phyloP scores from a whole-genome alignment of 1,140 invertebrate genomes.

The Caenorhabditis latens region DNA sequence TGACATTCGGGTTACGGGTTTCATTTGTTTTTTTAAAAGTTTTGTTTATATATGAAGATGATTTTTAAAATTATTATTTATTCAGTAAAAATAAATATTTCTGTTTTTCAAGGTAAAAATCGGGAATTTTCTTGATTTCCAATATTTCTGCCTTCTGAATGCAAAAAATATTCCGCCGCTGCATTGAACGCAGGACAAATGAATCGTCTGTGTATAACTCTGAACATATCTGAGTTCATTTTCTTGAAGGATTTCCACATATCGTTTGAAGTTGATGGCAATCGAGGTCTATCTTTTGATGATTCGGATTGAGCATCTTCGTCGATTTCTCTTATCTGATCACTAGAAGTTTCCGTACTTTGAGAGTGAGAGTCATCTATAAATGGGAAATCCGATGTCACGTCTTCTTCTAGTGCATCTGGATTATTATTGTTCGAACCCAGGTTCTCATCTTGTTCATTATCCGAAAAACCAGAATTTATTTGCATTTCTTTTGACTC shows the following conservation, averaged over 20 bases:
- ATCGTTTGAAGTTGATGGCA: background rate
- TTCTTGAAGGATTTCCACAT: background rate
- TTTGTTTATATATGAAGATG: background rate
- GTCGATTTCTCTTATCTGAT: background rate
- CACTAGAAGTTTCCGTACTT: too few species aligned
- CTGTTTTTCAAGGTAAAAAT: too few species aligned
- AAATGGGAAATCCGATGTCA: too few species aligned
- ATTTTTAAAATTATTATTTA: background rate
- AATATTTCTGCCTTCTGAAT: too few species aligned
- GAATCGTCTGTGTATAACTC: background rate
- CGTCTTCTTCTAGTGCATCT: too few species aligned
- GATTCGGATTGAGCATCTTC: background rate
- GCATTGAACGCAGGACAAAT: background rate
- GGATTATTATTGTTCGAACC: too few species aligned
- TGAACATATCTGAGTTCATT: background rate
- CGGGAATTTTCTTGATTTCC: too few species aligned
- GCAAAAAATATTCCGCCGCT: background rate
- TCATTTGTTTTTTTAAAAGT: background rate
- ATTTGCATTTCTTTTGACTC: too few species aligned
- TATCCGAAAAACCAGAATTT: too few species aligned
- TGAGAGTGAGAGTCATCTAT: too few species aligned
- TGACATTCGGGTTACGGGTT: background rate
- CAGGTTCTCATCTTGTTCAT: too few species aligned
- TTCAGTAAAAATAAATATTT: too few species aligned
- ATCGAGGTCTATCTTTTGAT: background rate